Conservation (phyloP, 1,140 invertebrate genomes). For the Glossosoma conforme region DNA sequence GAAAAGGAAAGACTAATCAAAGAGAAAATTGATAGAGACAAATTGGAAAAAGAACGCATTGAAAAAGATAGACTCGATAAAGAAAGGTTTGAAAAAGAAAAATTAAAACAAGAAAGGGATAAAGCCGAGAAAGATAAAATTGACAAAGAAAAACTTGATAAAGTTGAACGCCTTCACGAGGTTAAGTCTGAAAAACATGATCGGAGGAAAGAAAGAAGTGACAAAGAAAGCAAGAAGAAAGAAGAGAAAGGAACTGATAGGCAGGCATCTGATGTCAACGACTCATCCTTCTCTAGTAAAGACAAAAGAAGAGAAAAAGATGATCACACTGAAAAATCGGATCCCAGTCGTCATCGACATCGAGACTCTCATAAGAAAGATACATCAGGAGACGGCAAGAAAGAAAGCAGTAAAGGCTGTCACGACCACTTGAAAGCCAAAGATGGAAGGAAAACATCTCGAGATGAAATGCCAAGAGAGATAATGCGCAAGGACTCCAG, state of each 20-base stretch:
- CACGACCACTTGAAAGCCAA: slow-evolving; percentile 38
- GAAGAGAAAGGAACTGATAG: slow-evolving; percentile 20
- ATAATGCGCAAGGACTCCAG: slow-evolving; percentile 48
- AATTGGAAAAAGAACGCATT: slow-evolving; percentile 37
- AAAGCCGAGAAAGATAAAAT: slow-evolving; percentile 35
- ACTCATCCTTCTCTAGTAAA: slow-evolving; percentile 15
- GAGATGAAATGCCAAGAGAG: slow-evolving; percentile 45
- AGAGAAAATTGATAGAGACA: slow-evolving; percentile 33
- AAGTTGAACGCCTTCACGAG: slow-evolving; percentile 43
- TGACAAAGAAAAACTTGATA: slow-evolving; percentile 39
- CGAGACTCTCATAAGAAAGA: slow-evolving; percentile 28
- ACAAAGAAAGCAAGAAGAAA: slow-evolving; percentile 25
- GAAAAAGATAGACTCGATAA: slow-evolving; percentile 34
- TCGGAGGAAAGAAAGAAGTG: slow-evolving; percentile 22
- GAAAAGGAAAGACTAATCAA: slow-evolving; percentile 36
- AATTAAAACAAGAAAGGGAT: slow-evolving; percentile 32
- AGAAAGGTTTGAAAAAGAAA: slow-evolving; percentile 39
- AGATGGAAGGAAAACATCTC: slow-evolving; percentile 41
- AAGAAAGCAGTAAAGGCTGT: slow-evolving; percentile 10
- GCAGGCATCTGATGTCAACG: slow-evolving; percentile 8
- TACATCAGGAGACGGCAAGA: slow-evolving; percentile 16
- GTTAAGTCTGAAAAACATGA: slow-evolving; percentile 30
- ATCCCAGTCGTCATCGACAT: slow-evolving; percentile 23
- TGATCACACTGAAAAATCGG: slow-evolving; percentile 22
- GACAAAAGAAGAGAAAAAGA: slow-evolving; percentile 29